A percentile compares a stretch with the other conserved stretches of the same genome.
Evolutionary conservation across 2,888 invertebrate species (phyloP).

Genomic region (Diaprepes abbreviatus): DNA sequence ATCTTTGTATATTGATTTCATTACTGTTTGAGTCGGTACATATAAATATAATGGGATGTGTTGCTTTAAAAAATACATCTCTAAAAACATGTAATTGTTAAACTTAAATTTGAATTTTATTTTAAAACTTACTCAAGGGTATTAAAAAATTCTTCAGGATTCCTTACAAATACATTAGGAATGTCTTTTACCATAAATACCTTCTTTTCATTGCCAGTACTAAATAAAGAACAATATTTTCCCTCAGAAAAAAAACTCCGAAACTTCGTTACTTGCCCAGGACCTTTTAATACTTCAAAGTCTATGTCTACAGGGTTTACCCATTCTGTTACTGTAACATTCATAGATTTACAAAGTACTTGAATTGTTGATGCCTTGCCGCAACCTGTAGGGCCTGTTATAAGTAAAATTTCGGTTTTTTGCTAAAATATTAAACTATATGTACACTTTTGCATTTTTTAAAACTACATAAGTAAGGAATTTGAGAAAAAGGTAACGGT

Average conservation of each 20-base stretch:
- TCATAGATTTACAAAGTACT: constrained; percentile 75
- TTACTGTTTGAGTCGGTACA: constrained; percentile 79
- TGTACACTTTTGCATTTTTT: too few species aligned
- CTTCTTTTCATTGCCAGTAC: constrained; percentile 66
- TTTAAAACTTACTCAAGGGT: constrained; percentile 75
- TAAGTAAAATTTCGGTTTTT: constrained; percentile 73
- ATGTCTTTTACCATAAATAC: constrained; percentile 84
- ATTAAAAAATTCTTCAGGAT: constrained; percentile 75
- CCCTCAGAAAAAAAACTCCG: constrained; percentile 84
- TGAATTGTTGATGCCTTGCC: constrained; percentile 85
- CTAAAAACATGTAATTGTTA: too few species aligned
- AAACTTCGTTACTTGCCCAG: constrained; percentile 78
- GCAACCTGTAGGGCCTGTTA: constrained; percentile 88
- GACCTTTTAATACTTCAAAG: constrained; percentile 70
- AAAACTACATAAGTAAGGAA: too few species aligned
- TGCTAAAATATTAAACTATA: constrained; percentile 53
- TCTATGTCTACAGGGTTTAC: constrained; percentile 83
- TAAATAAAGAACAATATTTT: constrained; percentile 77
- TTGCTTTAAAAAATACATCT: constrained; percentile 73
- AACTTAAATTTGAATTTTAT: too few species aligned
- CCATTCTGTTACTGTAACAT: constrained; percentile 81
- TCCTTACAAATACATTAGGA: constrained; percentile 81
- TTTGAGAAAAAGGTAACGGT: too few species aligned
- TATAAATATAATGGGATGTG: constrained; percentile 79
- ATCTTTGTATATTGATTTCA: constrained; percentile 71